Percentiles rank a stretch among this genome's conserved stretches.
phyloP scores from a whole-genome alignment of 2,888 invertebrate genomes.

The Automeris io region DNA sequence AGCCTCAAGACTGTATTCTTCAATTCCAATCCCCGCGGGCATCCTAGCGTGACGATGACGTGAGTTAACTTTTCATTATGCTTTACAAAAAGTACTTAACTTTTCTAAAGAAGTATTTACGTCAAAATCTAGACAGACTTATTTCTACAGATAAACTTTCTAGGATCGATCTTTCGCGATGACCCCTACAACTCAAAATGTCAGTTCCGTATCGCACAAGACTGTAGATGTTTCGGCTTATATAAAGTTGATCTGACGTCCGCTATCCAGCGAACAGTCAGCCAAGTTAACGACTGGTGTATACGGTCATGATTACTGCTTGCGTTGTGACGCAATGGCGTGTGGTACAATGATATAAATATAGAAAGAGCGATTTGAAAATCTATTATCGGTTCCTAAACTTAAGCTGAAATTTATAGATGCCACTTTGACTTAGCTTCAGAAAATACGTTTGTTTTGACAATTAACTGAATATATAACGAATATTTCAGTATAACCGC shows the following conservation, averaged over 20 bases:
- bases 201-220: not conserved
- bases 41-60: too few species aligned
- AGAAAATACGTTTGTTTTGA: too few species aligned
- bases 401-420: too few species aligned
- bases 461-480: too few species aligned
- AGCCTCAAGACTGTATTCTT: too few species aligned
- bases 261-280: not conserved
- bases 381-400: too few species aligned
- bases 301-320: not conserved
- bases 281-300: not conserved
- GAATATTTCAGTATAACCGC: too few species aligned
- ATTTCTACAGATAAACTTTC: not conserved
- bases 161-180: not conserved
- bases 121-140: not conserved
- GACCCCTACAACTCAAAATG: not conserved
- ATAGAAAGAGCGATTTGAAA: too few species aligned
- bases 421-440: too few species aligned
- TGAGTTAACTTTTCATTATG: too few species aligned
- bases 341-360: constrained; percentile 1
- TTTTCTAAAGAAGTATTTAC: not conserved
- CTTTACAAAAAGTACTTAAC: too few species aligned
- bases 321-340: not conserved
- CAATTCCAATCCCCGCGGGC: too few species aligned
- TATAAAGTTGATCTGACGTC: not conserved
- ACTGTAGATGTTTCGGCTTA: not conserved